These are phyloP conservation scores for Sphinx pinastri DNA, from an alignment of 2,888 invertebrate genomes.

Conservation along the genomic window DNA sequence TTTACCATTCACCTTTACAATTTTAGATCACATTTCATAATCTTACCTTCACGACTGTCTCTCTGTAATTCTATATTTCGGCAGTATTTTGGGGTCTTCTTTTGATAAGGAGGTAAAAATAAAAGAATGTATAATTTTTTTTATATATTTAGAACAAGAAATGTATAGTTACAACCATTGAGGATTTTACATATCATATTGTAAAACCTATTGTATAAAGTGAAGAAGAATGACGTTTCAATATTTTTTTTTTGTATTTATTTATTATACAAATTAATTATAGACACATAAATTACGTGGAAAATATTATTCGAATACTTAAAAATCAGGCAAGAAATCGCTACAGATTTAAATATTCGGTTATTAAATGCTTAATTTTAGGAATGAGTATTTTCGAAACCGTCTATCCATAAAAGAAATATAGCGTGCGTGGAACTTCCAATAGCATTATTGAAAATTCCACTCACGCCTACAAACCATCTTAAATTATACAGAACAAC, in stretches of 20 bases:
- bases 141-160: conserved; percentile 85
- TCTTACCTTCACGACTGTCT: background rate
- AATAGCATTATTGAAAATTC: conserved; percentile 63
- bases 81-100: too few relatives aligned
- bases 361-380: conserved; percentile 78
- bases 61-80: too few relatives aligned
- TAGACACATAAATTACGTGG: conserved; percentile 83
- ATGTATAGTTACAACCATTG: conserved; percentile 85
- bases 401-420: conserved; percentile 66
- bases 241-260: conserved; percentile 71
- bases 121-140: conserved; percentile 64
- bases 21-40: background rate
- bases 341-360: conserved; percentile 81
- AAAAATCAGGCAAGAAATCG: conserved; percentile 82
- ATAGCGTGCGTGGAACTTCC: conserved; percentile 61
- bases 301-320: conserved; percentile 79
- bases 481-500: conserved; percentile 83
- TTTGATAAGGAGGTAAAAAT: background rate
- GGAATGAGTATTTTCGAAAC: conserved; percentile 78
- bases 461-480: conserved; percentile 58
- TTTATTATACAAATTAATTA: conserved; percentile 80
- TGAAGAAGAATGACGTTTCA: conserved; percentile 83
- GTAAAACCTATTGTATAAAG: conserved; percentile 85
- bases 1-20: too few relatives aligned
- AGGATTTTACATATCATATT: conserved; percentile 85